A percentile compares a stretch with the other conserved stretches of the same genome.
These are phyloP conservation scores for Diogma glabrata DNA, from an alignment of 2,888 invertebrate genomes.

Conservation along the genomic window DNA sequence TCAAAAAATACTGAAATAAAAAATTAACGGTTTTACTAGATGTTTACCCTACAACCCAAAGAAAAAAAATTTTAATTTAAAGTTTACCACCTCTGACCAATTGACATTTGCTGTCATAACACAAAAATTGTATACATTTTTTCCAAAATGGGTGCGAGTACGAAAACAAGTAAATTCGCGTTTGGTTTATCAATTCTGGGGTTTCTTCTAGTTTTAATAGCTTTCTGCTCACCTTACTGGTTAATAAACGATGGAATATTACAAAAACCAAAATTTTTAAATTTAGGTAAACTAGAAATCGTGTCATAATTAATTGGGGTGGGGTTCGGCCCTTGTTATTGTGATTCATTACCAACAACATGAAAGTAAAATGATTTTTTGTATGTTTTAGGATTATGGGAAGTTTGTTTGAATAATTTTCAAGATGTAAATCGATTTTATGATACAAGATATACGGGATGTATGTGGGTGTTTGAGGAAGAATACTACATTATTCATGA, in stretches of 20 bases:
- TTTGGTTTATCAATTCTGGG: slow-evolving; percentile 52
- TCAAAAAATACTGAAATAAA: slow-evolving; percentile 79
- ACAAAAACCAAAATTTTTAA: slow-evolving; percentile 63
- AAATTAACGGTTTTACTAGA: slow-evolving; percentile 23
- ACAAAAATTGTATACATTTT: background rate
- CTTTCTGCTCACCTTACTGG: slow-evolving; percentile 84
- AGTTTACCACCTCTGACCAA: too few species aligned
- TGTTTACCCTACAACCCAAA: too few species aligned
- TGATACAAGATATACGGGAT: slow-evolving; percentile 71
- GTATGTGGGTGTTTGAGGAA: slow-evolving; percentile 97
- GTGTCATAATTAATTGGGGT: background rate
- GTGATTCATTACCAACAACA: background rate
- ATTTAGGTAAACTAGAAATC: slow-evolving; percentile 49
- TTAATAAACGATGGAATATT: slow-evolving; percentile 69
- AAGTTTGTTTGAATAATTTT: slow-evolving; percentile 83
- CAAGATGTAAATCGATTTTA: slow-evolving; percentile 78
- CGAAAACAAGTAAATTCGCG: slow-evolving; percentile 38
- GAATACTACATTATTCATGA: slow-evolving; percentile 92
- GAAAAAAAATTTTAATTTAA: too few species aligned
- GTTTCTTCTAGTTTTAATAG: slow-evolving; percentile 60
- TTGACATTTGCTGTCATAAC: too few species aligned
- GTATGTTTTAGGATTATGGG: slow-evolving; percentile 70
- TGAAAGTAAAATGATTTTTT: background rate
- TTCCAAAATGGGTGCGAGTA: slow-evolving; percentile 32
- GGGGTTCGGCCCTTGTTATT: background rate